Evolutionary conservation across 2,888 invertebrate species (phyloP), one percentile per base, ranked within the genome.

Genomic region (Cabera pusaria): DNA sequence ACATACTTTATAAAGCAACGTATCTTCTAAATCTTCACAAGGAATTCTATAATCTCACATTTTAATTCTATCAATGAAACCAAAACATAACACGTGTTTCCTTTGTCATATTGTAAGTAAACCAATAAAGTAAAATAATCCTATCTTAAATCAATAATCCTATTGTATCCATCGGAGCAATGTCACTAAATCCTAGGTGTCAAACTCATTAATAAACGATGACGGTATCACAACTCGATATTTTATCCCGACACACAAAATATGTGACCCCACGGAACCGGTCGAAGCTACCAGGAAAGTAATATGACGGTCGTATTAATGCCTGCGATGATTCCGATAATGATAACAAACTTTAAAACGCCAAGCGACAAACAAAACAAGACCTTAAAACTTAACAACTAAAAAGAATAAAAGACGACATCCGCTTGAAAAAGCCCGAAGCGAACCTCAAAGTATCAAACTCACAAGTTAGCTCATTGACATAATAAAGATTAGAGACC

Each of bases 291-390:
- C 64, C 46, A 64, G 52, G 53, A 62, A 71, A 62, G 61, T 74
- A 78, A 81, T 73, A 78, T 78, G 80, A 76, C 79, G 78, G 69
- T 70, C 54, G 60, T 72, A 82, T 81, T 79, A 81, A 80, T 81
- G 76, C 63, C 48, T 49, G 51, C 63, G 53, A 64, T 72, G 81
- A 81, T 83, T 71, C 60, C 68, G 74, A 82, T 82, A 74, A 71
- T 76, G 81, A 83, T 82, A 80, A 81, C 70, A 61, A 68, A 63
- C 57, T 54, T 74, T 78, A 73, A 75, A 78, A 73, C 64, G 56
- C 58, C 59, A 59, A 70, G 68, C 65, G 70, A 62, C 60, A 62
- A 50, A 56, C 64, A 54, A 72, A 76, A 75, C 59, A 67, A 68
- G 66, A 72, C 60, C 59, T 52, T 64, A 62, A 59, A 60, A 61